Evolutionary conservation across 1,140 invertebrate species (phyloP), one percentile per base, ranked within the genome.

Genomic region (Gonatopus flavifemur): DNA sequence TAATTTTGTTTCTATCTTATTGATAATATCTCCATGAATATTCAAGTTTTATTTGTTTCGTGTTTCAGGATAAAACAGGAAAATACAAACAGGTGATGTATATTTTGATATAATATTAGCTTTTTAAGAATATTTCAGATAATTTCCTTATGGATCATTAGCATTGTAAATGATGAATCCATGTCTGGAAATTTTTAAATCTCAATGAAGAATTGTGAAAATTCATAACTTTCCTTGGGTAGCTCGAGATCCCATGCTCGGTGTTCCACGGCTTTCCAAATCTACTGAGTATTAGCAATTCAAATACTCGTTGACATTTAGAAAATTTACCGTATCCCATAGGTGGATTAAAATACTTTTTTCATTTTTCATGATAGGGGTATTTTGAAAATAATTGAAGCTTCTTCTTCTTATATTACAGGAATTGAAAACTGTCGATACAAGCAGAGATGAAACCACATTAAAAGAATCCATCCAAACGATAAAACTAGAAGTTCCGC

Each of bases 351-450:
- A 13, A 35, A 12, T 40, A n/a, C n/a, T n/a, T n/a, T 39, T 41
- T 37, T 47, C 12, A 28, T 8, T n/a, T 18, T 39, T 21, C 31
- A 24, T 7, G 19, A 40, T 32, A 7, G 16, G 22, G n/a, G 16
- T 9, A 15, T 19, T 24, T 13, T 24, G 9, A 16, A 24, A 24
- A 35, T 22, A 38, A 42, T 49, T 25, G 21, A 12, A 31, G n/a
- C 25, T 8, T 19, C 44, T 48, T 52, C 42, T 56, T 43, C n/a
- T 33, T 24, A 43, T 58, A 52, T 69, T 67, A 35, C 55, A 77
- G 75, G 74, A 77, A 52, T 77, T 77, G 37, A 77, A 76, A 49
- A 70, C 76, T 63, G 74, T 67, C 30, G 62, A 55, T 48, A 62
- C 49, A 28, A 58, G 62, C 3, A 62, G 48, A 20, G 69, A 66